Evolutionary conservation across 2,113 vertebrate genomes (phyloP), one percentile per base, ranked within the genome.

Genomic region (Glaucidium brasilianum): DNA sequence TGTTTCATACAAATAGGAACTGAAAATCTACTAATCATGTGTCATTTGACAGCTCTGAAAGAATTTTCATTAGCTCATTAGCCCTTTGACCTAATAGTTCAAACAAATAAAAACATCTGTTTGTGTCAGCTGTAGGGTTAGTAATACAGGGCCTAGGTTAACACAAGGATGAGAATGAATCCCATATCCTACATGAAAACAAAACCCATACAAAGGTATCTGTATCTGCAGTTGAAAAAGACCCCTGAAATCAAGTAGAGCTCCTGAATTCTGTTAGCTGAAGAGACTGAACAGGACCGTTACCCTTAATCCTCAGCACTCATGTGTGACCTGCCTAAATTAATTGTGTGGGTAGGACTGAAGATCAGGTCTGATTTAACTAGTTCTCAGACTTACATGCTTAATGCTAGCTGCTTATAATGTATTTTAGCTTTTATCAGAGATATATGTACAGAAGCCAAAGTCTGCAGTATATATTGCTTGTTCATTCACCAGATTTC

Each of bases 81-180:
- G 96, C 96, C 94, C 97, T 90, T 96, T 95, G 94, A 94, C 92
- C 96, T 95, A 94, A 94, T 88, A 96, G 92, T 94, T 87, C 94
- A 97, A 97, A 94, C 94, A 95, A 96, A 97, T 96, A 93, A 78
- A 92, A 94, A 84, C 94, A 95, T 91, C 76, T 95, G 88, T 92
- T 85, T 84, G 52, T 92, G 83, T 95, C 76, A 84, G 88, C 88
- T 85, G 22, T 62, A 78, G 62, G 27, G 39, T 91, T 91, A 91
- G 91, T 86, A 62, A 87, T 85, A 43, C 60, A 88, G 83, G 52
- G 41, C 68, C 67, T 72, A 52, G 35, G 55, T 84, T 95, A 92
- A 92, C 43, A 55, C 4, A 2, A 63, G 69, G 52, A 80, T 94
- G 56, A 73, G 49, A 74, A 27, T 43, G 64, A 69, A 17, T 72